A percentile compares a stretch with the other conserved stretches of the same genome.
phyloP scores from a whole-genome alignment of 2,888 invertebrate genomes.

The Zaprionus obscuricornis region DNA sequence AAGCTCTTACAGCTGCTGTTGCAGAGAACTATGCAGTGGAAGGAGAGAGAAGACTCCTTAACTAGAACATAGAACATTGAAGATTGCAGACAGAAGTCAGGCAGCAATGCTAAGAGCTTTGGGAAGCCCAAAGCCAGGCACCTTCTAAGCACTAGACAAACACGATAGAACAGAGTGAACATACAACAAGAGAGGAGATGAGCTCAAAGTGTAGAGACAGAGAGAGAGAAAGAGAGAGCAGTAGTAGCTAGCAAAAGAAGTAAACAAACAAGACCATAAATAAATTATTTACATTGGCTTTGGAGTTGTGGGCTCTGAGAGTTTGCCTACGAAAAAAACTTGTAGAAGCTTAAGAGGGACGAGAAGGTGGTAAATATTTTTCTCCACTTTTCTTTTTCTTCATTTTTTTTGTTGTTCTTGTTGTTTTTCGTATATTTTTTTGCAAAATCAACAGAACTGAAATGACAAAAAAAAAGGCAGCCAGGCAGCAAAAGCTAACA shows the following conservation, averaged over 20 bases:
- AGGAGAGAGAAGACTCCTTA: neutral
- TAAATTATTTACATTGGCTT: slow-evolving; percentile 71
- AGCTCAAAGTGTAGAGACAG: slow-evolving; percentile 6
- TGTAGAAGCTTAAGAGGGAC: slow-evolving; percentile 22
- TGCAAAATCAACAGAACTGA: slow-evolving; percentile 77
- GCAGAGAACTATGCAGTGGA: slow-evolving; percentile 4
- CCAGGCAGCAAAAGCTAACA: slow-evolving; percentile 50
- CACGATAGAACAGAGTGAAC: slow-evolving; percentile 28
- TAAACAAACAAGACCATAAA: slow-evolving; percentile 73
- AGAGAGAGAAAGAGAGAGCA: slow-evolving; percentile 16
- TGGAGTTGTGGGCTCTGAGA: neutral
- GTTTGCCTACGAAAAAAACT: slow-evolving; percentile 31
- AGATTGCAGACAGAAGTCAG: no score
- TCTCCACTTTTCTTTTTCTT: neutral
- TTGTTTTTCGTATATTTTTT: slow-evolving; percentile 43
- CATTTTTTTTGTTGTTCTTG: slow-evolving; percentile 8
- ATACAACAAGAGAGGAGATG: slow-evolving; percentile 6
- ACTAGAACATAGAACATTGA: no score
- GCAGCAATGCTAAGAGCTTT: slow-evolving; percentile 33
- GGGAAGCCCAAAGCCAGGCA: slow-evolving; percentile 44
- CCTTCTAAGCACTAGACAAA: slow-evolving; percentile 69
- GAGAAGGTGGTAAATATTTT: slow-evolving; percentile 50
- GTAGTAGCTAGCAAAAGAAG: slow-evolving; percentile 49
- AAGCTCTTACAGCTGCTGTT: slow-evolving; percentile 6
- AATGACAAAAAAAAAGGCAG: slow-evolving; percentile 75